Percentiles rank a stretch among this genome's conserved stretches.
Evolutionary conservation across 1,140 invertebrate genomes (phyloP).

Genomic region (Dinoponera quadriceps): DNA sequence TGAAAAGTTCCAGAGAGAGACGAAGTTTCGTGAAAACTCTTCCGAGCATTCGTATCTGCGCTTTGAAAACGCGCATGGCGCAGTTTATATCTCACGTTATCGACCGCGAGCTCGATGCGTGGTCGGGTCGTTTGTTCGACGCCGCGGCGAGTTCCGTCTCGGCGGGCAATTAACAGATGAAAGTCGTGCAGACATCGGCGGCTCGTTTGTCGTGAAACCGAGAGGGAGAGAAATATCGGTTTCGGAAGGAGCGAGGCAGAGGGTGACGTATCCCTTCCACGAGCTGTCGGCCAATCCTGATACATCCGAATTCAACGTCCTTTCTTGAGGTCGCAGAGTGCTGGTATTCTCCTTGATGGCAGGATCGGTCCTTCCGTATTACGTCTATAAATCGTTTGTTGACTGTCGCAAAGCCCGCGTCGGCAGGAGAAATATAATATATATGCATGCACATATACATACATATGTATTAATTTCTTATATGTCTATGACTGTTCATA

Average conservation of each 20-base stretch:
- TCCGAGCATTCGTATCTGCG: no score
- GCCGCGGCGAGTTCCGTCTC: background rate
- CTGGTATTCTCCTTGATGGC: background rate
- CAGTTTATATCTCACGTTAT: background rate
- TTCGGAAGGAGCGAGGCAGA: background rate
- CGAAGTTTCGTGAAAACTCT: no score
- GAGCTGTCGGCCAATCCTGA: slow-evolving; percentile 18
- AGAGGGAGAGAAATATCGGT: background rate
- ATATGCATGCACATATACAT: background rate
- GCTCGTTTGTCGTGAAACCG: background rate
- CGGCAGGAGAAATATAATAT: no score
- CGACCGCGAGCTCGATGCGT: no score
- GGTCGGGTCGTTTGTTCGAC: background rate
- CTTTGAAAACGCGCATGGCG: background rate
- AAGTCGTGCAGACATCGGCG: background rate
- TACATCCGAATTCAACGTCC: background rate
- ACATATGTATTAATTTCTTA: background rate
- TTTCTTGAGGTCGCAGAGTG: background rate
- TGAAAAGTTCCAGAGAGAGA: no score
- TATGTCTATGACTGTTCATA: background rate
- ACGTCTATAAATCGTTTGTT: background rate
- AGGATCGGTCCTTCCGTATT: background rate
- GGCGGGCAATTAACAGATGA: slow-evolving; percentile 22
- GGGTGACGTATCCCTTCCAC: slow-evolving; percentile 23
- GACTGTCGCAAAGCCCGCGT: background rate